Percentiles rank a stretch among this genome's conserved stretches.
Evolutionary conservation across 2,113 vertebrate genomes (phyloP).

Genomic region (Helogale parvula): DNA sequence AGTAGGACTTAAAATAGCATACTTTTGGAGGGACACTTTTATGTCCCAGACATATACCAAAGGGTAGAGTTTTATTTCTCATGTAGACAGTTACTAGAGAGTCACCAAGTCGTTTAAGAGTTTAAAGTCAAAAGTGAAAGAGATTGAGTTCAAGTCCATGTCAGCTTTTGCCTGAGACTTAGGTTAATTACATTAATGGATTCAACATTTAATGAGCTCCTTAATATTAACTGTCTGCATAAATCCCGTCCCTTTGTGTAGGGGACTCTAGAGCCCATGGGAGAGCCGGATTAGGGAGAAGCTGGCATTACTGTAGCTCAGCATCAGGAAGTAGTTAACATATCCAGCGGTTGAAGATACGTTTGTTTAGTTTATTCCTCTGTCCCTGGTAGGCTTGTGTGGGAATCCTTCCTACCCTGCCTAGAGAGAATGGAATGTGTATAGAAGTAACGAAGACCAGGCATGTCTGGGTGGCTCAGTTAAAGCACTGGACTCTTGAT

Average conservation of each 20-base stretch:
- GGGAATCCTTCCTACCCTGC: not conserved
- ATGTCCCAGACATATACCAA: not conserved
- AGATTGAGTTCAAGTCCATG: not conserved
- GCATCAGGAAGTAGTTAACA: not conserved
- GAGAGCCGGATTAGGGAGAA: not conserved
- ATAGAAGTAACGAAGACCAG: not conserved
- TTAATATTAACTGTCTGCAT: not conserved
- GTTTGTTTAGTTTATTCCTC: not conserved
- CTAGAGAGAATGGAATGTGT: not conserved
- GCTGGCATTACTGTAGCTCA: not conserved
- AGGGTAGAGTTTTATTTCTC: not conserved
- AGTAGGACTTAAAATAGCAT: not conserved
- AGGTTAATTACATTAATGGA: not conserved
- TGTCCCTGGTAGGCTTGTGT: not conserved
- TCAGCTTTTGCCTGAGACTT: not conserved
- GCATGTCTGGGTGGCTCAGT: no score
- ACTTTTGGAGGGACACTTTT: not conserved
- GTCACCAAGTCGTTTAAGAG: not conserved
- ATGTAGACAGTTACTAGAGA: not conserved
- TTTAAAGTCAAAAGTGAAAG: not conserved
- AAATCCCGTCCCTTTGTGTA: not conserved
- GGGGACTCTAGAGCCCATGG: not conserved
- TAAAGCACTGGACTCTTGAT: no score
- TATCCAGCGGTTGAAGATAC: not conserved
- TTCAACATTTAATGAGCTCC: not conserved